Conservation (phyloP, 2,888 invertebrate genomes). For the Ichneumoninae sp. region DNA sequence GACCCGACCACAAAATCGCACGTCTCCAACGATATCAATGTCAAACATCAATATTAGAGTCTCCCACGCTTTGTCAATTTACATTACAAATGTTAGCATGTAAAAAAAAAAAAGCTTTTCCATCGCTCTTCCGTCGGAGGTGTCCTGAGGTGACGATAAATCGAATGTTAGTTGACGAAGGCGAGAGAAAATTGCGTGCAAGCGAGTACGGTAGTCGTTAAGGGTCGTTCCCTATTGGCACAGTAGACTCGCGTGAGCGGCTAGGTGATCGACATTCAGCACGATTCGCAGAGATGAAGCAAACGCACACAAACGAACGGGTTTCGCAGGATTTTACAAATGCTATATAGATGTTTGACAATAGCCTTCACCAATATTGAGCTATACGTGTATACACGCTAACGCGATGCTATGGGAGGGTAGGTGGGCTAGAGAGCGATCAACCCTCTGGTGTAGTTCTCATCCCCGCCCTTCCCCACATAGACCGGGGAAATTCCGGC, state of each 20-base stretch:
- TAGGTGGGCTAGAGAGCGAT: conserved; percentile 45
- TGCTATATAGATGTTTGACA: conserved; percentile 46
- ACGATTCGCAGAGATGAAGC: neutral
- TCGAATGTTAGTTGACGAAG: conserved; percentile 38
- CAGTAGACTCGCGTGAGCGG: conserved; percentile 41
- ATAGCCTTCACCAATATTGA: conserved; percentile 25
- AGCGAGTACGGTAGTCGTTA: conserved; percentile 80
- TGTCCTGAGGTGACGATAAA: conserved; percentile 38
- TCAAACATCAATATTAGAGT: neutral
- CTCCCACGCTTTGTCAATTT: neutral
- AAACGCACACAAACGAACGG: conserved; percentile 38
- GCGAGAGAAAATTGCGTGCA: conserved; percentile 74
- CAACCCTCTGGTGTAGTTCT: conserved; percentile 23
- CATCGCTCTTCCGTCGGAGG: neutral
- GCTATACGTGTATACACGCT: conserved; percentile 27
- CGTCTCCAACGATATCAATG: neutral
- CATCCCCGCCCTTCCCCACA: conserved; percentile 34
- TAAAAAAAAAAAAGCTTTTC: neutral
- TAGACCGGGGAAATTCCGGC: conserved; percentile 48
- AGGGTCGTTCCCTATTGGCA: conserved; percentile 78
- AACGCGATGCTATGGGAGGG: conserved; percentile 45
- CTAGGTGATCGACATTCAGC: conserved; percentile 17
- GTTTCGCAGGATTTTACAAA: conserved; percentile 51
- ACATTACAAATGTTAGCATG: neutral
- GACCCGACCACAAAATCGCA: neutral